Conservation (phyloP, 2,113 vertebrate species). For the Archocentrus centrarchus region DNA sequence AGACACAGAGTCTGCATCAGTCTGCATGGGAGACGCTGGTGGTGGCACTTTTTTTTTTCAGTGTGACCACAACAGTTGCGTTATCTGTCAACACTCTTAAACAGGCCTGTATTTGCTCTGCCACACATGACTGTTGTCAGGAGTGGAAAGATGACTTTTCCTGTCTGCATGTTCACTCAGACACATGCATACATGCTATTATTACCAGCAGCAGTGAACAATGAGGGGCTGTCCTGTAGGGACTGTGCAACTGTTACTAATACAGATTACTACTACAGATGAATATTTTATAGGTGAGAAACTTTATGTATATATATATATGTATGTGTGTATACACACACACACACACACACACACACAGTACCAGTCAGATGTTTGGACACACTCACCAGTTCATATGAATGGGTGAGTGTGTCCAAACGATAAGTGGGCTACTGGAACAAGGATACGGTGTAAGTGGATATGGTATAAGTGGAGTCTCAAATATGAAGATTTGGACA, state of each 20-base stretch:
- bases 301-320: too few relatives aligned
- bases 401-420: too few relatives aligned
- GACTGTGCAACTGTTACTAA: background rate
- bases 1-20: slow-evolving; percentile 54
- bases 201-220: background rate
- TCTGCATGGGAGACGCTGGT: slow-evolving; percentile 39
- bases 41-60: slow-evolving; percentile 15
- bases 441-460: too few relatives aligned
- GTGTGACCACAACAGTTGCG: slow-evolving; percentile 63
- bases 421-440: too few relatives aligned
- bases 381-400: too few relatives aligned
- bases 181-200: background rate
- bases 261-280: background rate
- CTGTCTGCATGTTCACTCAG: background rate
- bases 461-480: too few relatives aligned
- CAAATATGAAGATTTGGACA: too few relatives aligned
- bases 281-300: background rate
- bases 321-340: too few relatives aligned
- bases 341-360: too few relatives aligned
- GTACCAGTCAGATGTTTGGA: too few relatives aligned
- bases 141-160: background rate
- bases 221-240: background rate
- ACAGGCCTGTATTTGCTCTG: background rate
- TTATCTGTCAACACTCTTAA: slow-evolving; percentile 52
- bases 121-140: background rate